These are phyloP conservation scores for Craniophora ligustri DNA, from an alignment of 2,888 invertebrate species.

Conservation along the genomic window DNA sequence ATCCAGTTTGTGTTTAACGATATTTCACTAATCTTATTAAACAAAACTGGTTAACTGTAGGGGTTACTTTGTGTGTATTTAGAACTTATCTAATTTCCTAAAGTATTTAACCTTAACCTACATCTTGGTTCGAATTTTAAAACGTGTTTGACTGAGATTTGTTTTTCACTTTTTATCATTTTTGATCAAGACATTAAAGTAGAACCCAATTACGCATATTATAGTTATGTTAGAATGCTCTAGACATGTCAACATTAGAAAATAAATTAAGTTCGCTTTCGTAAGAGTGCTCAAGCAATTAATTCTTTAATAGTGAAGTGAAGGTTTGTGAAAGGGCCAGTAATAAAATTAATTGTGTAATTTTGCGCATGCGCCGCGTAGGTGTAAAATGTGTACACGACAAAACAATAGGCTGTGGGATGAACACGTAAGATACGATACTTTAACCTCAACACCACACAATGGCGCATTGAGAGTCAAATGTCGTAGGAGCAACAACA, in stretches of 20 bases:
- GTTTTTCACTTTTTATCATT: no score
- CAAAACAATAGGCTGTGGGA: constrained; percentile 78
- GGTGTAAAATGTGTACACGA: constrained; percentile 61
- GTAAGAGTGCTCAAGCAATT: constrained; percentile 31
- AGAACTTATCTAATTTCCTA: no score
- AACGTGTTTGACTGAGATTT: no score
- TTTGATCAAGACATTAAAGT: not conserved
- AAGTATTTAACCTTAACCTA: no score
- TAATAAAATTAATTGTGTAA: constrained; percentile 63
- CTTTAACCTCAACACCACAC: constrained; percentile 61
- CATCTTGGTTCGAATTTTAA: no score
- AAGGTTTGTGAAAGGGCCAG: constrained; percentile 48
- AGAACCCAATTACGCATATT: not conserved
- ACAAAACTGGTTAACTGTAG: constrained; percentile 8
- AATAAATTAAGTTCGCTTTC: constrained; percentile 9
- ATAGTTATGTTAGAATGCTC: not conserved
- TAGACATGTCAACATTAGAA: constrained; percentile 20
- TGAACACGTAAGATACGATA: constrained; percentile 60
- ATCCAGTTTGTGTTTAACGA: constrained; percentile 37
- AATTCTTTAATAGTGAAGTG: constrained; percentile 36
- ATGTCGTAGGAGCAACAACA: constrained; percentile 44
- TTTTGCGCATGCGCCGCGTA: constrained; percentile 58
- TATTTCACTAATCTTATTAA: constrained; percentile 32
- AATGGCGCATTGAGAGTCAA: constrained; percentile 64
- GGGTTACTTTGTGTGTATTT: not conserved